Evolutionary conservation across 30 jellyfish, hydroid and myxozoan species (phyloP).

Genomic region (Sanderia malayensis): DNA sequence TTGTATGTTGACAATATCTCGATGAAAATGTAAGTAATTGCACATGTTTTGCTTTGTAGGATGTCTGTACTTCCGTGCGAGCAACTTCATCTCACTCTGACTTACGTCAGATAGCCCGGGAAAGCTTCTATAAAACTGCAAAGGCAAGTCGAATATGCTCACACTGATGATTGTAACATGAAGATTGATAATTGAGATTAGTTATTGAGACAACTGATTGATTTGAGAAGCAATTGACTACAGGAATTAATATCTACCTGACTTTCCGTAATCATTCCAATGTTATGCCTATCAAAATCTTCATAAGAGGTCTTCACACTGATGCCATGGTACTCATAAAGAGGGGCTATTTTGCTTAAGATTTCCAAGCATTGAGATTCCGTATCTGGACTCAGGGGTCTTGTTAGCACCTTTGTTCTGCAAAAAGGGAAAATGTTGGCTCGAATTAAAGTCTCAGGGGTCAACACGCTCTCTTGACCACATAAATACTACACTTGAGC

Average conservation of each 20-base stretch:
- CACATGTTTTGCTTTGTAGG: slow-evolving; percentile 77
- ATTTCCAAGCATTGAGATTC: slow-evolving; percentile 52
- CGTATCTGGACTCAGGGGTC: slow-evolving; percentile 71
- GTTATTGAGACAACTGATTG: too few species aligned
- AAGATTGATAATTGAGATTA: too few species aligned
- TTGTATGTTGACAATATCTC: slow-evolving; percentile 64
- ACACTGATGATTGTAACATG: too few species aligned
- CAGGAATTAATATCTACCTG: too few species aligned
- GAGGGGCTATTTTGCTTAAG: slow-evolving; percentile 78
- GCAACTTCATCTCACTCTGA: slow-evolving; percentile 64
- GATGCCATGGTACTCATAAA: slow-evolving; percentile 89
- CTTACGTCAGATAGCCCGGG: slow-evolving; percentile 94
- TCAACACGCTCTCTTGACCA: too few species aligned
- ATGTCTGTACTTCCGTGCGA: slow-evolving; percentile 71
- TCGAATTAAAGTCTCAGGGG: too few species aligned
- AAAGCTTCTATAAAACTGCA: slow-evolving; percentile 85
- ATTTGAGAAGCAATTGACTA: too few species aligned
- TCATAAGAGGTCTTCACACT: slow-evolving; percentile 84
- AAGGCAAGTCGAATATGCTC: too few species aligned
- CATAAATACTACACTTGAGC: too few species aligned
- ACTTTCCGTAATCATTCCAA: slow-evolving; percentile 93
- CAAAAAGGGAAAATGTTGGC: too few species aligned
- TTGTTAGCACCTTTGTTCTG: slow-evolving; percentile 6
- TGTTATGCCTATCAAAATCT: slow-evolving; percentile 88
- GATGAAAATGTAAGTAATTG: slow-evolving; percentile 80